Conservation (phyloP, 2,888 invertebrate species). For the Nemapogon koenigi region DNA sequence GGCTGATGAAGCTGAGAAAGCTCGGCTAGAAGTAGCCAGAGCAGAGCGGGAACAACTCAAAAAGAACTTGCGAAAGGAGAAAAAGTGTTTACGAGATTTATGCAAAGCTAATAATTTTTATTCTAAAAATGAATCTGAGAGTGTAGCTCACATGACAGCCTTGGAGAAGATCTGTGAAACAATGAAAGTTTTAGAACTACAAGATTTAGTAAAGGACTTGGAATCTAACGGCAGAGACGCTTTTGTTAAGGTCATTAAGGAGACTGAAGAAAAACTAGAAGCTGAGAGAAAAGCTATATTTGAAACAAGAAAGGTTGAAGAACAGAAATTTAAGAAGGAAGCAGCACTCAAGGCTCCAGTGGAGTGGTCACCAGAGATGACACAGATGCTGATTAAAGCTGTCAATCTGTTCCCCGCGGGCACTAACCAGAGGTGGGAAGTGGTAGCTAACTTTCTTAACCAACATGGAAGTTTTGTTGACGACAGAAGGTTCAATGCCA, state of each 20-base stretch:
- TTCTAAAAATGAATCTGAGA: slow-evolving; percentile 71
- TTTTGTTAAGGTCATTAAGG: slow-evolving; percentile 71
- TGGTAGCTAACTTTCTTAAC: slow-evolving; percentile 94
- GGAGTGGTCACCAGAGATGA: slow-evolving; percentile 85
- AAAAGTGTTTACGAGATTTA: slow-evolving; percentile 74
- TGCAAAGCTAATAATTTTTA: slow-evolving; percentile 87
- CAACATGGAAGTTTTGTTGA: slow-evolving; percentile 74
- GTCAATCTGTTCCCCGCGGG: slow-evolving; percentile 98
- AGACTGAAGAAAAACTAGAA: slow-evolving; percentile 78
- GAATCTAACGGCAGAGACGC: slow-evolving; percentile 69
- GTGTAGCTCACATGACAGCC: slow-evolving; percentile 85
- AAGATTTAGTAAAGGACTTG: slow-evolving; percentile 76
- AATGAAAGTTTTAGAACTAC: slow-evolving; percentile 73
- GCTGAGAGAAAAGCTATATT: slow-evolving; percentile 73
- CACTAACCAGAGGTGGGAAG: slow-evolving; percentile 92
- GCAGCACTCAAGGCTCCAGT: slow-evolving; percentile 51
- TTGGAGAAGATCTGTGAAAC: slow-evolving; percentile 90
- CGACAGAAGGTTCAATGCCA: slow-evolving; percentile 75
- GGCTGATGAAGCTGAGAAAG: slow-evolving; percentile 82
- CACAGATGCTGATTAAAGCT: slow-evolving; percentile 92
- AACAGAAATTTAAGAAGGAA: slow-evolving; percentile 47
- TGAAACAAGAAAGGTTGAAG: slow-evolving; percentile 54
- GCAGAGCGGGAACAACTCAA: slow-evolving; percentile 87
- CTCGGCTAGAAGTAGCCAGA: slow-evolving; percentile 79
- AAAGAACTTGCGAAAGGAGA: slow-evolving; percentile 85